Percentiles rank a stretch among this genome's conserved stretches.
phyloP scores from a whole-genome alignment of 64 coral and sea anemone species.

The Montipora capricornis region DNA sequence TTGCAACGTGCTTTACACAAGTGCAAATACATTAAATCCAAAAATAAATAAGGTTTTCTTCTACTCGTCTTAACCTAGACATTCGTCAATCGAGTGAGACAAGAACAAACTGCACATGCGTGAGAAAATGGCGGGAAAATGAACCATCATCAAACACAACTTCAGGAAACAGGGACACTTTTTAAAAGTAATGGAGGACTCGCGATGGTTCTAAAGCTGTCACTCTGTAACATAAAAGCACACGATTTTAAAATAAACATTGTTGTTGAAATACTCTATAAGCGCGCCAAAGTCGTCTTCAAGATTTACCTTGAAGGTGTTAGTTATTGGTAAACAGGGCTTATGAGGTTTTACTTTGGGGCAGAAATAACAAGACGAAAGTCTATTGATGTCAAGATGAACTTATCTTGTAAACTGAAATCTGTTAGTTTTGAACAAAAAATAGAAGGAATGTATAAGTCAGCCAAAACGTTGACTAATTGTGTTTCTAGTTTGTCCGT shows the following conservation, averaged over 20 bases:
- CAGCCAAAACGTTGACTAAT: not conserved
- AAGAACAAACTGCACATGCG: conserved; percentile 17
- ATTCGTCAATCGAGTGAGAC: not conserved
- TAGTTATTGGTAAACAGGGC: too few species aligned
- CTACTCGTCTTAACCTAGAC: not conserved
- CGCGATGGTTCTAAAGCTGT: not conserved
- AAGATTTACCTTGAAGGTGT: too few species aligned
- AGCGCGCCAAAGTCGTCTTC: too few species aligned
- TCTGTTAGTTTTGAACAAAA: too few species aligned
- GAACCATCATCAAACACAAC: not conserved
- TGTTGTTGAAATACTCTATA: not conserved
- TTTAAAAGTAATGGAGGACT: not conserved
- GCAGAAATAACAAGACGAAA: too few species aligned
- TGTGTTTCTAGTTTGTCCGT: not conserved
- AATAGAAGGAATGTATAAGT: too few species aligned
- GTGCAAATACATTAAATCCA: not conserved
- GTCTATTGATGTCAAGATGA: too few species aligned
- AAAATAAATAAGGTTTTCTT: not conserved
- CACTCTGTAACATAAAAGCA: not conserved
- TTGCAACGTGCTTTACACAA: too few species aligned
- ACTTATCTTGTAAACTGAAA: too few species aligned
- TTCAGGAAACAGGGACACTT: not conserved
- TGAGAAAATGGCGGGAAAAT: conserved; percentile 27
- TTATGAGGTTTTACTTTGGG: too few species aligned
- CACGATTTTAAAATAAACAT: not conserved